phyloP scores from a whole-genome alignment of 2,888 invertebrate genomes.

The Cistogaster globosa region DNA sequence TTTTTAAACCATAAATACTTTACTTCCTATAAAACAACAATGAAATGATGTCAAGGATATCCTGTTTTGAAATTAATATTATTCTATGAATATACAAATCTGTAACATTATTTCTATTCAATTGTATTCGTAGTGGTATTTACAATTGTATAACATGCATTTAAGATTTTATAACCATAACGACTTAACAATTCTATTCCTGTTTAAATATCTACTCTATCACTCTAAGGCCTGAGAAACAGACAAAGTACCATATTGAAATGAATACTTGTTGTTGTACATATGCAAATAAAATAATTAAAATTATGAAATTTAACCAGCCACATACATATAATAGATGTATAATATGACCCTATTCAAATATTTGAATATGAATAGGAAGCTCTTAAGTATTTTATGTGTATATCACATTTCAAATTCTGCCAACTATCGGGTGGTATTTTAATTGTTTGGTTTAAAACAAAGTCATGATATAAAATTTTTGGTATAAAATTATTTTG shows the following conservation, averaged over 20 bases:
- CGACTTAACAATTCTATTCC: slow-evolving; percentile 59
- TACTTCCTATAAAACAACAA: slow-evolving; percentile 50
- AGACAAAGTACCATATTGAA: slow-evolving; percentile 1
- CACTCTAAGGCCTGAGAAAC: background rate
- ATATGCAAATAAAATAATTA: slow-evolving; percentile 33
- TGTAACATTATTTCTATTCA: slow-evolving; percentile 13
- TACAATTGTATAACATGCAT: slow-evolving; percentile 28
- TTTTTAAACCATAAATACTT: slow-evolving; percentile 41
- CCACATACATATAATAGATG: background rate
- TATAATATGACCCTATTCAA: slow-evolving; percentile 23
- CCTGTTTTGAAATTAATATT: slow-evolving; percentile 63
- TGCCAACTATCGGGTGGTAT: background rate
- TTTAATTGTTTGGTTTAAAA: background rate
- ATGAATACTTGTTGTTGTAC: background rate
- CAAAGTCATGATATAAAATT: no score
- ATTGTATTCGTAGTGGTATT: slow-evolving; percentile 30
- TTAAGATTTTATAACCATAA: slow-evolving; percentile 50
- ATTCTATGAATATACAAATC: background rate
- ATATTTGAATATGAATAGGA: slow-evolving; percentile 49
- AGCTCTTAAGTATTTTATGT: slow-evolving; percentile 1
- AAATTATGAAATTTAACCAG: slow-evolving; percentile 43
- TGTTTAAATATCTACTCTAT: slow-evolving; percentile 24
- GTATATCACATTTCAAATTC: background rate
- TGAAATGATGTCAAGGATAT: slow-evolving; percentile 69
- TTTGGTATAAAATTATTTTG: no score